These are phyloP conservation scores for Aphis craccivora DNA, from an alignment of 1,140 invertebrate genomes.

Conservation along the genomic window DNA sequence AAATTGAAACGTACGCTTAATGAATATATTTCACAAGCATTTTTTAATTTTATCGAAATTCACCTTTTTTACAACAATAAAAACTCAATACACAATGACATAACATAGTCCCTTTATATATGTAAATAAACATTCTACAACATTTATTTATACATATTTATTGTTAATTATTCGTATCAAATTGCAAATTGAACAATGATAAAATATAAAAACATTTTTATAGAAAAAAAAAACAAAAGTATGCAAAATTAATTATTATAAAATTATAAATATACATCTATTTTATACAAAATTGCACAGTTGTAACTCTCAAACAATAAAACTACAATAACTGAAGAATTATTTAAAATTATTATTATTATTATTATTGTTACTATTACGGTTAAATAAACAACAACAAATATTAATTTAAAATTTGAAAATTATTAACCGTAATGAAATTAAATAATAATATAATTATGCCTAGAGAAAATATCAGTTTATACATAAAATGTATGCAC, in stretches of 20 bases:
- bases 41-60: neutral
- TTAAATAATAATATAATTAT: constrained; percentile 3
- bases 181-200: neutral
- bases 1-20: neutral
- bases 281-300: neutral
- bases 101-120: neutral
- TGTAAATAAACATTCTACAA: neutral
- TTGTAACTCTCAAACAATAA: neutral
- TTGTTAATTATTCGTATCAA: neutral
- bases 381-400: neutral
- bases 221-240: neutral
- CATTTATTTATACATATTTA: neutral
- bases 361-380: neutral
- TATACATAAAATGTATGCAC: neutral
- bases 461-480: neutral
- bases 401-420: neutral
- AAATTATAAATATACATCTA: neutral
- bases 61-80: neutral
- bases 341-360: neutral
- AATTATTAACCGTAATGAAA: neutral
- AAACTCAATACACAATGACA: neutral
- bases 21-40: neutral
- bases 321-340: neutral
- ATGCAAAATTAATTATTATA: neutral
- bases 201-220: neutral